phyloP scores from a whole-genome alignment of 1,140 invertebrate species.

The Chionoecetes opilio region DNA sequence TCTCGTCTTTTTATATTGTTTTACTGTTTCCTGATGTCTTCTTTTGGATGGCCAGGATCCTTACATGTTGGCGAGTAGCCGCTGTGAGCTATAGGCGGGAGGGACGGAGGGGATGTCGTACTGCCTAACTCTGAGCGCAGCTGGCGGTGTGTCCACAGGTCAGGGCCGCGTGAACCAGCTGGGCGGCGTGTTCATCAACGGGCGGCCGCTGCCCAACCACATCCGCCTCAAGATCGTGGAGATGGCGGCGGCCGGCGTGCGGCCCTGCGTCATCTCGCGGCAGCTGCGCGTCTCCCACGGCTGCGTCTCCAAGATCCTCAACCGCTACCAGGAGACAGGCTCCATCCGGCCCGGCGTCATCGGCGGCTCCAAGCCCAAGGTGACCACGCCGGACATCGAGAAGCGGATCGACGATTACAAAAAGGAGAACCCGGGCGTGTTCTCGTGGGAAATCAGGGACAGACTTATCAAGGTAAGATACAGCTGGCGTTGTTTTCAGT shows the following conservation, averaged over 20 bases:
- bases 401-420: conserved; percentile 86
- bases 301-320: conserved; percentile 95
- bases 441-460: conserved; percentile 86
- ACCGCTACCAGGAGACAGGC: conserved; percentile 89
- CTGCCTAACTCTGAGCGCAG: conserved; percentile 73
- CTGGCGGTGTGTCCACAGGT: conserved; percentile 84
- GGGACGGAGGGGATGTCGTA: background rate
- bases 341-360: conserved; percentile 85
- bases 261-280: conserved; percentile 95
- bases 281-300: conserved; percentile 95
- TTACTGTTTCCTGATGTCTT: background rate
- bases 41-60: background rate
- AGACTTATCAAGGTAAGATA: conserved; percentile 79
- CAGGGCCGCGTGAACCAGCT: conserved; percentile 96
- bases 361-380: conserved; percentile 83
- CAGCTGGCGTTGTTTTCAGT: background rate
- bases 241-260: conserved; percentile 93
- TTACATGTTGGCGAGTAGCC: background rate
- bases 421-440: conserved; percentile 85
- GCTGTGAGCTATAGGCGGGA: background rate
- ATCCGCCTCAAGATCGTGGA: conserved; percentile 94
- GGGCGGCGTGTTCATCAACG: conserved; percentile 96
- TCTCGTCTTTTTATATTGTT: background rate
- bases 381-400: conserved; percentile 85
- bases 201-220: conserved; percentile 94